Evolutionary conservation across 2,888 invertebrate species (phyloP), one percentile per base, ranked within the genome.

Genomic region (Chrysomela aeneicollis): DNA sequence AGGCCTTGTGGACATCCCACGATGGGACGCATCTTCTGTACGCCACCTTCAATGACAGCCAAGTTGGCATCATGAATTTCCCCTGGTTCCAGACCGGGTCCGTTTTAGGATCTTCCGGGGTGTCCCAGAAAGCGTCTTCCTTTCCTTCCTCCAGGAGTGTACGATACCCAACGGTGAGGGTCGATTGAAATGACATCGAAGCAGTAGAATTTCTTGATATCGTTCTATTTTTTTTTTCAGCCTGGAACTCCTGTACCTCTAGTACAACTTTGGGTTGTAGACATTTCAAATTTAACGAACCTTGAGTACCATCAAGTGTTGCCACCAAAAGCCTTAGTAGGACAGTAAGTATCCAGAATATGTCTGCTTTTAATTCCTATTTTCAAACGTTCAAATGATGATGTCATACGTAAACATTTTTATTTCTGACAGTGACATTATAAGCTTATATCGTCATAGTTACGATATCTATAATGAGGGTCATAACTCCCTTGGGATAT

Each of bases 201-300:
- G n/a, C n/a, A n/a, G n/a, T 9, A 18, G 32, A 26, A 53, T 30
- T 21, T n/a, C 8, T 22, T 50, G 46, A 22, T 47, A 6, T 12
- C 26, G 2, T 49, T 6, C 18, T 4, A 19, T 54, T 49, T 63
- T 61, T 60, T 51, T 54, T 82, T 81, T 42, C 83, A 91, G 91
- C 94, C 95, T 69, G 95, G 94, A 69, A 91, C 93, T 69, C 86
- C 90, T 50, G 96, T 95, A 86, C 96, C 96, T 18, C 90, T 89
- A 78, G 93, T 93, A 61, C 89, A 88, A 74, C 85, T 96, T 62
- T 94, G 92, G 89, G 87, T 96, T 71, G 87, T 93, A 72, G 90
- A 92, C 77, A 87, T 94, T 67, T 86, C 87, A 72, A 91, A 92
- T 81, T 79, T 87, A 59, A 88, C 88, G 53, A 86, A 87, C 70